Evolutionary conservation across 2,888 invertebrate genomes (phyloP).

Genomic region (Dolichomitus sp.): DNA sequence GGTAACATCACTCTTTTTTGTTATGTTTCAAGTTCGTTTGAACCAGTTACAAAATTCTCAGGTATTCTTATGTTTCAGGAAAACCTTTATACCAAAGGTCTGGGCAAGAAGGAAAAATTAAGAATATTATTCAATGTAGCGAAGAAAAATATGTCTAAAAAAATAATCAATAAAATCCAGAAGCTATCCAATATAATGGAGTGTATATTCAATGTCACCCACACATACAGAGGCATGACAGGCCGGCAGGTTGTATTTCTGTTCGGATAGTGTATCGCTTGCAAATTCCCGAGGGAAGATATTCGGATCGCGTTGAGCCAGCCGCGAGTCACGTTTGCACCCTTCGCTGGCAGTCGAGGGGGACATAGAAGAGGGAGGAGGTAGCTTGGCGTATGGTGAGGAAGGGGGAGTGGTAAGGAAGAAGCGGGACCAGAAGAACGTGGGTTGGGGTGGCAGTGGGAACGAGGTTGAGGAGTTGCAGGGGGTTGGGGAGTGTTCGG

Average conservation of each 20-base stretch:
- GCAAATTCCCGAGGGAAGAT: constrained; percentile 58
- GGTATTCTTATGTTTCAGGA: neutral
- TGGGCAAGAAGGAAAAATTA: neutral
- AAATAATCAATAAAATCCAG: neutral
- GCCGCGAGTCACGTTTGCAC: constrained; percentile 66
- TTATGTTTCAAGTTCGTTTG: neutral
- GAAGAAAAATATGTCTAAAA: neutral
- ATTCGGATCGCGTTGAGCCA: constrained; percentile 62
- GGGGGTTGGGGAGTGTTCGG: constrained; percentile 76
- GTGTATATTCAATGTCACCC: neutral
- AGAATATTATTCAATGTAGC: neutral
- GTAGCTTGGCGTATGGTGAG: constrained; percentile 40
- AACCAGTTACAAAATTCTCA: neutral
- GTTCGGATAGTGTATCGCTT: constrained; percentile 45
- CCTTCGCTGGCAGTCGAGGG: constrained; percentile 47
- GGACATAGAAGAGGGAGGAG: constrained; percentile 22
- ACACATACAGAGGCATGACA: neutral
- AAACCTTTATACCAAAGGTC: no score
- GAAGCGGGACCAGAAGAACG: constrained; percentile 40
- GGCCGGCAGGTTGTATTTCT: neutral
- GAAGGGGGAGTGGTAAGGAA: constrained; percentile 36
- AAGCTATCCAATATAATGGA: neutral
- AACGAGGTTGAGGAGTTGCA: constrained; percentile 71
- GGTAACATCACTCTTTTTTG: neutral
- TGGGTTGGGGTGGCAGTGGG: constrained; percentile 42